Base-by-base conservation (phyloP, 1,140 invertebrate species). In the Zaprionus africanus region DNA sequence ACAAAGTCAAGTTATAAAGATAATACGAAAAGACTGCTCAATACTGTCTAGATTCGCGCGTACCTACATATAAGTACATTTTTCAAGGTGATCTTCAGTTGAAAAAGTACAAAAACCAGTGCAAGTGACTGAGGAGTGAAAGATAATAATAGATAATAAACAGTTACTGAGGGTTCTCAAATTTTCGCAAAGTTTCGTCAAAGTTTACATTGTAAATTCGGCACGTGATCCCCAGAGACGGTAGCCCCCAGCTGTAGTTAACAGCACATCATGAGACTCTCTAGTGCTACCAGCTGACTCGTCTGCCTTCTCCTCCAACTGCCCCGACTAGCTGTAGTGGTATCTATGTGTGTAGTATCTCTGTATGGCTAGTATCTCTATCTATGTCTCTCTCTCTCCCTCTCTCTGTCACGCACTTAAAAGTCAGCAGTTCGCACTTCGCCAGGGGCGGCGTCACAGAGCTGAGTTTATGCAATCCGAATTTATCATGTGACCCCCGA, bases 381-480 rank as follows among this genome's bases (percentile, higher is more conserved):
- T 80, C 28, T 76, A 46, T 62, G 57, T 62, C 43, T 56, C 61
- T 63, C 5, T 28, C 38, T 17, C 5, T 76, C 65, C 72, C 64
- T 87, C 80, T 82, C 69, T 87, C 70, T 61, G 67, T 82, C 75
- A 86, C 79, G 67, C 79, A 78, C 34, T 64, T 51, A 66, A 49
- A 41, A 72, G 34, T 78, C 76, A 74, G 58, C 68, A 78, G 77
- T 75, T 71, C 60, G 77, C 76, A 76, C 80, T 54, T 63, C 31
- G 36, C 26, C 74, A 68, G 60, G 64, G 49, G 54, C 69, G 60
- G 49, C 64, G 64, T 69, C 58, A 76, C 79, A 72, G 83, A 87
- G 83, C 78, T 79, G 70, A 88, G 78, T 88, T 88, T 88, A 88
- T 88, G 84, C 84, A 88, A 87, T 81, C 76, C 61, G 26, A 46